Evolutionary conservation across 2,888 invertebrate species (phyloP), one percentile per base, ranked within the genome.

Genomic region (Gonocerus acuteangulatus): DNA sequence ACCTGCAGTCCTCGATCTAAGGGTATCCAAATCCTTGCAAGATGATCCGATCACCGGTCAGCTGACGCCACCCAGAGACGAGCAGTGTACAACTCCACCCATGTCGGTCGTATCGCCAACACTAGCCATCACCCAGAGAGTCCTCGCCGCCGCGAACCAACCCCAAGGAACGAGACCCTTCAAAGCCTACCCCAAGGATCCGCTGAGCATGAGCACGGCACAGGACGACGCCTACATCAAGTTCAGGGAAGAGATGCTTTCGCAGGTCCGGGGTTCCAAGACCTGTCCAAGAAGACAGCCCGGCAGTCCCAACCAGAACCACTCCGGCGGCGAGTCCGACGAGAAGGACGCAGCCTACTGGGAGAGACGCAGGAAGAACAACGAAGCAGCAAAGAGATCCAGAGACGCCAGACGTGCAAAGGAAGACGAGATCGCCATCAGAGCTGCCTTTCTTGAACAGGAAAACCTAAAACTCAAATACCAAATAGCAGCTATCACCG

Each of bases 351-450:
- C 87, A 2, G 83, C 87, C 0, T 96, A 96, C 72, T 86, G 87
- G 77, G 93, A 90, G 69, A 82, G 93, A 60, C 77, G 95, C 9
- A 82, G 88, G 67, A 90, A 92, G 72, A 96, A 96, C 74, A 96
- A 96, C 73, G 89, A 87, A 66, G 95, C 96, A 0, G 96, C 96
- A 0, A 96, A 96, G 74, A 81, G 66, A 68, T 95, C 94, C 0
- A 79, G 96, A 2, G 95, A 96, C 71, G 84, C 92, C 0, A 79
- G 96, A 62, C 80, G 93, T 68, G 83, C 88, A 45, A 89, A 95
- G 69, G 95, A 96, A 73, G 92, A 95, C 68, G 91, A 93, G 69
- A 85, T 95, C 54, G 92, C 94, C 0, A 86, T 95, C 42, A 79
- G 92, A 62, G 91, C 92, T 1, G 87, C 89, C 0, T 88, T 85